These are phyloP conservation scores for Mythimna pallens DNA, from an alignment of 2,888 invertebrate genomes.

Conservation along the genomic window DNA sequence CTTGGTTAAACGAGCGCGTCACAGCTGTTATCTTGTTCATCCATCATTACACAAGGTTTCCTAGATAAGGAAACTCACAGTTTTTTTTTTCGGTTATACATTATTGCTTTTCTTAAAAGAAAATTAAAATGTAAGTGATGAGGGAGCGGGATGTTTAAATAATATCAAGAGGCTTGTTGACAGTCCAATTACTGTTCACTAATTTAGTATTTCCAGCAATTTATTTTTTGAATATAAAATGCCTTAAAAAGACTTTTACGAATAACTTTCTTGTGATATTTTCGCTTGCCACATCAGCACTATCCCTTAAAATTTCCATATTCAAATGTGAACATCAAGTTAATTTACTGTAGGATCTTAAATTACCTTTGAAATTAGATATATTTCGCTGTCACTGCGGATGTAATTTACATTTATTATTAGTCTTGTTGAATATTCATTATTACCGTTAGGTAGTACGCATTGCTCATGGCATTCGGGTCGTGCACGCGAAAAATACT, in stretches of 20 bases:
- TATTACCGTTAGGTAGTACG: slow-evolving; percentile 56
- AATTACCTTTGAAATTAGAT: slow-evolving; percentile 81
- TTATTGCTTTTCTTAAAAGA: slow-evolving; percentile 20
- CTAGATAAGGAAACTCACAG: slow-evolving; percentile 42
- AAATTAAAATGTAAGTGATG: slow-evolving; percentile 22
- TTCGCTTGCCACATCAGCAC: slow-evolving; percentile 53
- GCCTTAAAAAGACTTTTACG: not conserved
- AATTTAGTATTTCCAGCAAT: slow-evolving; percentile 11
- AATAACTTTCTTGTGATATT: slow-evolving; percentile 45
- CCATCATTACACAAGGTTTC: slow-evolving; percentile 56
- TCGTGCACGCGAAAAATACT: slow-evolving; percentile 66
- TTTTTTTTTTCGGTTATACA: slow-evolving; percentile 9
- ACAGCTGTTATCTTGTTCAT: slow-evolving; percentile 57
- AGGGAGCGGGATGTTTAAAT: slow-evolving; percentile 20
- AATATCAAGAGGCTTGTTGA: slow-evolving; percentile 11
- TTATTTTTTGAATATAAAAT: slow-evolving; percentile 6
- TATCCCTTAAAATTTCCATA: slow-evolving; percentile 72
- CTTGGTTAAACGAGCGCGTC: slow-evolving; percentile 67
- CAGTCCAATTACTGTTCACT: slow-evolving; percentile 8
- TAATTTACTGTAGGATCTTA: slow-evolving; percentile 77
- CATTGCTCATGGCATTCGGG: slow-evolving; percentile 59
- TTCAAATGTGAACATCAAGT: slow-evolving; percentile 76
- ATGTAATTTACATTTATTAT: slow-evolving; percentile 81
- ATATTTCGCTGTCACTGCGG: slow-evolving; percentile 78
- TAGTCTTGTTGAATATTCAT: slow-evolving; percentile 78